Conservation (phyloP, 2,888 invertebrate genomes). For the Sepioteuthis lessoniana region DNA sequence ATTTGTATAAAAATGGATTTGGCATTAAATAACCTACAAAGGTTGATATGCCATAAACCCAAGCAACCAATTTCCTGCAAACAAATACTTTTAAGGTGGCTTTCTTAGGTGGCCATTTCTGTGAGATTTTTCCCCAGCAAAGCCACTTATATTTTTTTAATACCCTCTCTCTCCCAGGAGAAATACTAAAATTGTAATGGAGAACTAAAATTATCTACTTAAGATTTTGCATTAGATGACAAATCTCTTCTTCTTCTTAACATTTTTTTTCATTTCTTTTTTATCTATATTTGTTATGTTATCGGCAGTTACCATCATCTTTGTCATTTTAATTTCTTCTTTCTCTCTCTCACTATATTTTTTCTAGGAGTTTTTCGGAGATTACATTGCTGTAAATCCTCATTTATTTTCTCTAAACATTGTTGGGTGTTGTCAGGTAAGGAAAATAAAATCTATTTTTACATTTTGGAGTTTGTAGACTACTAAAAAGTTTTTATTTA, state of each 20-base stretch:
- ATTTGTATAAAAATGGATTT: no score
- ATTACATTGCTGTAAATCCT: conserved; percentile 93
- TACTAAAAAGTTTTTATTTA: no score
- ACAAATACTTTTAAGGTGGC: neutral
- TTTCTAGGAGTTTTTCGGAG: conserved; percentile 91
- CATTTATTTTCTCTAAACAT: conserved; percentile 85
- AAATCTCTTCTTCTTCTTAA: neutral
- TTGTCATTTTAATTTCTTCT: neutral
- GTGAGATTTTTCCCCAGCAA: neutral
- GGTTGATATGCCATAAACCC: no score
- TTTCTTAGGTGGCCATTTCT: neutral
- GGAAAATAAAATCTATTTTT: neutral
- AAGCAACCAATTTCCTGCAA: neutral
- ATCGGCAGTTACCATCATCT: neutral
- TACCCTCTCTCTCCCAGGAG: neutral
- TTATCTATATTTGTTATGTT: neutral
- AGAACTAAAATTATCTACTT: no score
- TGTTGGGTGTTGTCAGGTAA: conserved; percentile 74
- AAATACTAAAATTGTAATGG: no score
- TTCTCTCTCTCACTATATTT: neutral
- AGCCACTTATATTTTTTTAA: neutral
- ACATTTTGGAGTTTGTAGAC: no score
- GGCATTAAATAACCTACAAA: no score
- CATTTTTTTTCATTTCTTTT: neutral
- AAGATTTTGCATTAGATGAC: neutral